Evolutionary conservation across 2,797 vertebrate species (phyloP).

Genomic region (Protonibea diacanthus): DNA sequence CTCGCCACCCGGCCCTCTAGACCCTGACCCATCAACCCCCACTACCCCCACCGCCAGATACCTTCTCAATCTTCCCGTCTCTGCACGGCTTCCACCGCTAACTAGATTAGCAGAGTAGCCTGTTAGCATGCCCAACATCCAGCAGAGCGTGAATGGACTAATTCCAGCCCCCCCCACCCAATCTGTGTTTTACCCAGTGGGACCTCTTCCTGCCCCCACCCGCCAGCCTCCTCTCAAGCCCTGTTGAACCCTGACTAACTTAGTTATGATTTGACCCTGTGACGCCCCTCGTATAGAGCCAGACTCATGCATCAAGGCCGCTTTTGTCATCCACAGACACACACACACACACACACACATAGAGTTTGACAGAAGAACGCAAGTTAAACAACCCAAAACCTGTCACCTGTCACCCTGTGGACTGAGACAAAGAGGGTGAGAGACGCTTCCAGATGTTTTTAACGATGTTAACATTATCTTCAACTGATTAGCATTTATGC

Average conservation of each 20-base stretch:
- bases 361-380: conserved; percentile 39
- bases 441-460: too few species aligned
- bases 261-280: conserved; percentile 78
- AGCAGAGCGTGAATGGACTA: conserved; percentile 69
- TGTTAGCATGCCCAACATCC: conserved; percentile 70
- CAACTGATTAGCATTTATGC: not conserved
- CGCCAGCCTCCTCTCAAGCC: conserved; percentile 41
- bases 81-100: conserved; percentile 66
- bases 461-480: not conserved
- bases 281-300: conserved; percentile 66
- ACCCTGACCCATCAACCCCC: conserved; percentile 51
- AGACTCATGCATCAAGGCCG: conserved; percentile 62
- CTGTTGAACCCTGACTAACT: conserved; percentile 78
- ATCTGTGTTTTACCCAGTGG: conserved; percentile 59
- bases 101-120: conserved; percentile 78
- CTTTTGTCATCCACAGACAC: conserved; percentile 60
- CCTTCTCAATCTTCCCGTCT: conserved; percentile 6
- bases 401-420: not conserved
- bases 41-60: not conserved
- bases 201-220: conserved; percentile 42
- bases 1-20: conserved; percentile 35
- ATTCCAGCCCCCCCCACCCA: conserved; percentile 44
- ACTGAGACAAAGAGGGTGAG: conserved; percentile 8
- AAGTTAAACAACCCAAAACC: conserved; percentile 58
- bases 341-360: conserved; percentile 17